Base-by-base conservation (phyloP, 1,140 invertebrate genomes). In the Drosophila ercepeae region DNA sequence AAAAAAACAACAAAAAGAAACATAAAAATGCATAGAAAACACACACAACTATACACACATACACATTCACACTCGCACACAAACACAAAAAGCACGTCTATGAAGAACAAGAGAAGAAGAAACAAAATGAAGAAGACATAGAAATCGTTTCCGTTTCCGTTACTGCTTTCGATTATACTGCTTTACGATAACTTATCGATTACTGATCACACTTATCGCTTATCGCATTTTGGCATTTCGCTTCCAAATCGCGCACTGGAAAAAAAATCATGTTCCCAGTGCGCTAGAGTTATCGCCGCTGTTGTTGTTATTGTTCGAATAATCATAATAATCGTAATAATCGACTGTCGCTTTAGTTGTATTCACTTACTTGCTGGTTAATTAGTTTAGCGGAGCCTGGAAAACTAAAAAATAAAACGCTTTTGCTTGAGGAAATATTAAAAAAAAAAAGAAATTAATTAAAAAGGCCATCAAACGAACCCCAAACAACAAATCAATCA, bases 241-340 rank as follows among this genome's bases (percentile, higher is more conserved):
- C 9, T 36, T 36, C 1, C 34, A 36, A 36, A 4, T n/a, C 7
- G 34, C 34, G 11, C 18, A 8, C 21, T 21, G 21, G 21, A 21
- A 45, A 45, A 39, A 25, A 11, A 42, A n/a, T 21, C 21, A 4
- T 21, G 2, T 21, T 21, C 4, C 4, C 21, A 2, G 21, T 21
- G 21, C 14, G 60, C 52, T 55, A 53, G 52, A 64, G 25, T 51
- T 71, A 48, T 16, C 45, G 41, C 51, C 41, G 71, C 53, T 73
- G 59, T 73, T 69, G 18, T 69, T 59, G 61, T 46, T 60, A 36
- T 39, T 70, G 58, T 67, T 84, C 39, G 4, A 21, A 21, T 21
- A 21, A n/a, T n/a, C n/a, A n/a, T 9, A 27, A 9, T 27, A 27
- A 27, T 27, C 27, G 27, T 9, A 27, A 27, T 27, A 27, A 27